A percentile compares a stretch with the other conserved stretches of the same genome.
These are phyloP conservation scores for Drosophila acutilabella DNA, from an alignment of 2,888 invertebrate species.

Conservation along the genomic window DNA sequence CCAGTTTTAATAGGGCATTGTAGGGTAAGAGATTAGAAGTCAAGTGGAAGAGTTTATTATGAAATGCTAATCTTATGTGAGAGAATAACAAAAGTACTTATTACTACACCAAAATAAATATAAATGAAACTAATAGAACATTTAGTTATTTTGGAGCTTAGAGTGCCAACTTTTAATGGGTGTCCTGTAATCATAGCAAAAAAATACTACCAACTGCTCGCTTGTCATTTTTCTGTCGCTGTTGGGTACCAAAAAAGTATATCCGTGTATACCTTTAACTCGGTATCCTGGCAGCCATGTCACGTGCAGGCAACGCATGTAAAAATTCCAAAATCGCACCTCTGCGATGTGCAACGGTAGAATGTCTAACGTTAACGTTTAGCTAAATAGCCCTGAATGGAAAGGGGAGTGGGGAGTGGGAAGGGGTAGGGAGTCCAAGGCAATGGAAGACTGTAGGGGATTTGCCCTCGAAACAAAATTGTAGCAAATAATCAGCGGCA, in stretches of 20 bases:
- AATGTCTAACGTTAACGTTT: constrained; percentile 27
- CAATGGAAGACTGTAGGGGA: no score
- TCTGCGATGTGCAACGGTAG: constrained; percentile 24
- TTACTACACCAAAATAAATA: no score
- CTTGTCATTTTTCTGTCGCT: constrained; percentile 14
- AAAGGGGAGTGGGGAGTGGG: not conserved
- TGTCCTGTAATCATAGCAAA: not conserved
- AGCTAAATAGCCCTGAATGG: constrained; percentile 29
- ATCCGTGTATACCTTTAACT: constrained; percentile 17
- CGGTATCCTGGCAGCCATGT: constrained; percentile 32
- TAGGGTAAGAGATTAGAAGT: no score
- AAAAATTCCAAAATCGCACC: constrained; percentile 31
- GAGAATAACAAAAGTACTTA: no score
- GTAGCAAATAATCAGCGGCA: constrained; percentile 58
- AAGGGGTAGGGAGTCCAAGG: not conserved
- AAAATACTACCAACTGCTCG: not conserved
- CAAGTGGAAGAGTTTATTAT: no score
- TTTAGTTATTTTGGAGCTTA: no score
- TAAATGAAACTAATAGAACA: no score
- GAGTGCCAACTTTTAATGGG: not conserved
- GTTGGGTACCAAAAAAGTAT: constrained; percentile 23
- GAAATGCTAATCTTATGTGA: no score
- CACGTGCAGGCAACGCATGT: constrained; percentile 56
- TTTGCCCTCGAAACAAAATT: not conserved
- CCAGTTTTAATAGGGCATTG: not conserved